Conservation (phyloP, 2,113 vertebrate species). For the Percopsis transmontana region DNA sequence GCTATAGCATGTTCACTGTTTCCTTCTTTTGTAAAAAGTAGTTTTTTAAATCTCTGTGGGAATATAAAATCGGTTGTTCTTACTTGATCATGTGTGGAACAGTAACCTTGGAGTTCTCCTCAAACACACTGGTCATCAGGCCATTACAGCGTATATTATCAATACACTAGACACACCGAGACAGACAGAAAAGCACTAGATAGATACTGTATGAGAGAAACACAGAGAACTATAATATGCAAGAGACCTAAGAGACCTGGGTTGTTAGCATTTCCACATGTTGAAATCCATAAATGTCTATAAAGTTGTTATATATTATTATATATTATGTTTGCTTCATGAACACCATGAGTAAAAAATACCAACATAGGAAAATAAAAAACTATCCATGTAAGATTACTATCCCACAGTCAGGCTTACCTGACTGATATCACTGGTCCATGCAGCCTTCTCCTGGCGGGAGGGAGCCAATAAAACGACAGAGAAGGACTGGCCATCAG, state of each 20-base stretch:
- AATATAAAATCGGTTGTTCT: conserved; percentile 55
- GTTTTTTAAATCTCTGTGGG: neutral
- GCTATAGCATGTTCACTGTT: neutral
- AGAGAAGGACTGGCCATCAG: conserved; percentile 84
- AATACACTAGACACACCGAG: conserved; percentile 84
- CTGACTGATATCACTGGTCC: conserved; percentile 98
- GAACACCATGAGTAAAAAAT: too few relatives aligned
- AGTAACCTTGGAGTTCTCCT: conserved; percentile 97
- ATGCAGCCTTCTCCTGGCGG: conserved; percentile 93
- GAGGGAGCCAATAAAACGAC: conserved; percentile 92
- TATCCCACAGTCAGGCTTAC: conserved; percentile 61
- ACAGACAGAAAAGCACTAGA: conserved; percentile 26
- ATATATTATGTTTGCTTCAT: too few relatives aligned
- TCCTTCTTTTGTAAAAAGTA: too few relatives aligned
- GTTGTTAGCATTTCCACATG: too few relatives aligned
- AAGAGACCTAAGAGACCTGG: neutral
- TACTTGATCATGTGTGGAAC: conserved; percentile 99
- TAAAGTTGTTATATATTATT: too few relatives aligned
- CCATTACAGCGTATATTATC: conserved; percentile 98
- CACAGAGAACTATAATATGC: neutral
- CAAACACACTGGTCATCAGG: conserved; percentile 96
- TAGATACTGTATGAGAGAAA: neutral
- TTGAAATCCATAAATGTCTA: neutral
- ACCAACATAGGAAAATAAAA: too few relatives aligned
- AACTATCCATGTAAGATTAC: neutral